Base-by-base conservation (phyloP, 2,888 invertebrate species). In the Cistogaster globosa region DNA sequence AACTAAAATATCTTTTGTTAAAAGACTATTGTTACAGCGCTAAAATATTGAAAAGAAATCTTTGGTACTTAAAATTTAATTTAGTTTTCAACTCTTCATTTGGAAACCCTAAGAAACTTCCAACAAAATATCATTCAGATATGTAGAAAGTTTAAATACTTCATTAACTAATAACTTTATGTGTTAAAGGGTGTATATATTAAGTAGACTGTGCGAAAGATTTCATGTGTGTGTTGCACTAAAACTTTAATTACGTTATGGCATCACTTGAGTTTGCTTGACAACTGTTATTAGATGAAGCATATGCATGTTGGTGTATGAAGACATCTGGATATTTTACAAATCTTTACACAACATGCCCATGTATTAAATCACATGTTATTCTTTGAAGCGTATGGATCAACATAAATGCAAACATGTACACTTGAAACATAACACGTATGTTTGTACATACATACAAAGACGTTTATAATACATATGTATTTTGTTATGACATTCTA, bases 171-270 rank as follows among this genome's bases (percentile, higher is more conserved):
- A 1, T 38, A 8, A 11, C 32, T 18, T n/a, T 60, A 36, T 18
- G n/a, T 14, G n/a, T 32, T 6, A 8, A 58, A 58, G 16, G 36
- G 8, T 11, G n/a, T 36, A n/a, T n/a, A n/a, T n/a, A n/a, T n/a
- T n/a, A n/a, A n/a, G n/a, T n/a, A n/a, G n/a, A n/a, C n/a, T n/a
- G 51, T 67, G 48, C 18, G n/a, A 18, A 12, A 45, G 51, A 38
- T 55, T 55, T 68, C 3, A 55, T 53, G 38, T 20, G 20, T 32
- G 4, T 22, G 22, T 38, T 45, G 48, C 36, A 36, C 18, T 48
- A 38, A 48, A 77, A 60, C 26, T 77, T 77, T 51, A 60, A 53
- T 78, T 60, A 62, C 26, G 14, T 62, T 42, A 69, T 42, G 69
- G 55, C 53, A 69, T 69, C 42, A 57, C 53, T 42, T 1, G 2